Percentiles rank a stretch among this genome's conserved stretches.
These are phyloP conservation scores for Philypnodon macrostomus DNA, from an alignment of 2,797 vertebrate species.

Conservation along the genomic window DNA sequence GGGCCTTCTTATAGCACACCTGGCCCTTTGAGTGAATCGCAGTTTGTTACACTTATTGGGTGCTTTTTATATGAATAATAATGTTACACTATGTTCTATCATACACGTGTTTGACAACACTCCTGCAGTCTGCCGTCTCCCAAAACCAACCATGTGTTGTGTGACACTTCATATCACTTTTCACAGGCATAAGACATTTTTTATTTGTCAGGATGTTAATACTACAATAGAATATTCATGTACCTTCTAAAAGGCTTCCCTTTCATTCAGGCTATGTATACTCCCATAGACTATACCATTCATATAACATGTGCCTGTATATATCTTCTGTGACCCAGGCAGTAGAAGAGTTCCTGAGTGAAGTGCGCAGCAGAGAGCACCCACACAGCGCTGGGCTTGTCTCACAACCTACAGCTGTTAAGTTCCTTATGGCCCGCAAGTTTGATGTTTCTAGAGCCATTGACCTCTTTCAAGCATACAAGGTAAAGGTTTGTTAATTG, in stretches of 20 bases:
- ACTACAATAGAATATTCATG: no score
- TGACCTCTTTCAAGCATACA: conserved; percentile 84
- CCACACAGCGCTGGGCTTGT: conserved; percentile 79
- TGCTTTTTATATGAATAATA: no score
- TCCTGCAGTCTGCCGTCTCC: background rate
- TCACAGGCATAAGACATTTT: no score
- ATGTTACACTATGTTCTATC: no score
- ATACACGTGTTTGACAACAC: no score
- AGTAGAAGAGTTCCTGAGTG: conserved; percentile 82
- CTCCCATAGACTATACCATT: background rate
- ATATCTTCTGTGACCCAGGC: conserved; percentile 56
- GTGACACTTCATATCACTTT: no score
- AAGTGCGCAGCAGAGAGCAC: conserved; percentile 78
- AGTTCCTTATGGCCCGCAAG: conserved; percentile 86
- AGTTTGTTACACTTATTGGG: no score
- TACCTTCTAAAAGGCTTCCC: no score
- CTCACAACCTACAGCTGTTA: conserved; percentile 82
- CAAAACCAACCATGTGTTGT: background rate
- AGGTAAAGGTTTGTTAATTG: conserved; percentile 61
- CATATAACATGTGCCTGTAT: background rate
- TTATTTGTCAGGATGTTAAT: no score
- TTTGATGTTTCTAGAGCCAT: conserved; percentile 84
- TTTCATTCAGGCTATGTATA: no score
- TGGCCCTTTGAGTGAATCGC: no score
- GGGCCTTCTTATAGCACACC: no score